Evolutionary conservation across 2,797 vertebrate genomes (phyloP), one percentile per base, ranked within the genome.

Genomic region (Erithacus rubecula): DNA sequence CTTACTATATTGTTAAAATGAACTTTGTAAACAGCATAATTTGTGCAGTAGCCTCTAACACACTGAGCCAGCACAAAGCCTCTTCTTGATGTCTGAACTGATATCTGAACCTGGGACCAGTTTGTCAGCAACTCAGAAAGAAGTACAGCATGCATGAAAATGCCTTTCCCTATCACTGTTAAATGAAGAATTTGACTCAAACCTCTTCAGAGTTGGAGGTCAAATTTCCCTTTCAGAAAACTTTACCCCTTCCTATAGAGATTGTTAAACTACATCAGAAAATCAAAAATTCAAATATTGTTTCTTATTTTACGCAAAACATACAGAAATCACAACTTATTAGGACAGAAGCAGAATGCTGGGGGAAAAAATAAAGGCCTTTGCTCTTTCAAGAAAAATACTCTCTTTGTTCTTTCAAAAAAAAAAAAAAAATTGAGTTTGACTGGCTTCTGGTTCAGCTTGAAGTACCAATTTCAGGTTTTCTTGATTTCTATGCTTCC

Each of bases 171-270:
- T 20, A 77, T 63, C 4, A 4, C 51, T 93, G 81, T 69, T 91
- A 72, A 79, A 58, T 24, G 14, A 34, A 84, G 39, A 79, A 86
- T 82, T 95, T 80, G 56, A 53, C 82, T 93, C 87, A 94, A 90
- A 89, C 46, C 37, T 81, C 69, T 87, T 89, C 26, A 83, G 64
- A 88, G 37, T 24, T 77, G 27, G 46, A 94, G 60, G 83, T 91
- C 93, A 96, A 81, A 96, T 63, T 44, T 89, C 34, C 67, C 67
- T 94, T 80, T 91, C n/a, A 85, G 71, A 43, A 78, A 97, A 88
- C 70, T 34, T 59, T 52, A 69, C 23, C 18, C 41, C 13, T 96
- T 95, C 15, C 36, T 67, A 71, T 6, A 93, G 71, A 88, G 62
- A 60, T 52, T 7, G 5, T 39, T 81, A 83, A 91, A 89, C 59